Evolutionary conservation across 2,797 vertebrate species (phyloP), one percentile per base, ranked within the genome.

Genomic region (Spheniscus humboldti): DNA sequence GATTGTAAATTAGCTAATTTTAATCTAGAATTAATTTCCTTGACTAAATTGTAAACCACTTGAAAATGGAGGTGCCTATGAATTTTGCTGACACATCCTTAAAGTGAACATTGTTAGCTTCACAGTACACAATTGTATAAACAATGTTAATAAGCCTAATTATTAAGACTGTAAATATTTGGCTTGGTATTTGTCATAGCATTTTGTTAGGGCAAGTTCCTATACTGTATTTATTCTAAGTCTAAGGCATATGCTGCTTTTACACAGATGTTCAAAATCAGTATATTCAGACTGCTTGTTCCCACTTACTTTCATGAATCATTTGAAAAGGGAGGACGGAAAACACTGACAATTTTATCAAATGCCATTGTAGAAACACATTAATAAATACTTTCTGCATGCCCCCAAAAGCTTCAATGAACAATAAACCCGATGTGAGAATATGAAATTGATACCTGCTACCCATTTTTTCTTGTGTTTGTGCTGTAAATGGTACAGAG

Each of bases 11-110:
- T 55, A 76, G 50, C 84, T 92, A 72, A 90, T 79, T 91, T 92
- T 92, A 92, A 94, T 90, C 55, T 81, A 68, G 81, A 81, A 57
- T 68, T 59, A 75, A 80, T 94, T 86, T 94, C 64, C 69, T 64
- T 90, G 43, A 57, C 72, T 86, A 83, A 85, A 90, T 91, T 88
- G 84, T 83, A 91, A 97, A 86, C 50, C 18, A 68, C 86, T 97
- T 95, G 84, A 82, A 94, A 94, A 93, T 57, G 69, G 83, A 95
- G 73, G 62, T 10, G 52, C 72, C 41, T 73, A 1, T 75, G 91
- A 67, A 85, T 95, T 96, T 88, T 67, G 47, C 89, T 84, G 73
- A 86, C 8, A 6, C 62, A 48, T 35, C 69, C 71, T 68, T 77
- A 37, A 63, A 94, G 37, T 64, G 82, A 91, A 53, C 78, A 57